Evolutionary conservation across 1,140 invertebrate genomes (phyloP).

Genomic region (Steinernema feltiae): DNA sequence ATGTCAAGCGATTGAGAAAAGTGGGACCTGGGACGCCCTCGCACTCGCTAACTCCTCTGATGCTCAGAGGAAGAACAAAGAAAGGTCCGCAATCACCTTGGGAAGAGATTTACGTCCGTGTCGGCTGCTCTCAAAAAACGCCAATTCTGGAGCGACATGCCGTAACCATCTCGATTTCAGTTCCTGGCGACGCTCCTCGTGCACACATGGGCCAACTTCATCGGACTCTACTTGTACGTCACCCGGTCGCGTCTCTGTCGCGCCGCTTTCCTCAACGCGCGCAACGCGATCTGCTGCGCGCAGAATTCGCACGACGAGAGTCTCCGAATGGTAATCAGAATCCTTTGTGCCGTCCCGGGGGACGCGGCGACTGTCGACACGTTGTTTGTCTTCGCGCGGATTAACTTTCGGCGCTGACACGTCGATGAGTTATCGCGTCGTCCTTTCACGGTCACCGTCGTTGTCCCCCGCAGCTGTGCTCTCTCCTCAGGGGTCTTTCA

Average conservation of each 20-base stretch:
- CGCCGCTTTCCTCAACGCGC: slow-evolving; percentile 51
- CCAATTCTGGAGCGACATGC: neutral
- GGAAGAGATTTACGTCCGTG: no score
- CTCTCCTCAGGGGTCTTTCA: neutral
- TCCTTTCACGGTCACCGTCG: slow-evolving; percentile 19
- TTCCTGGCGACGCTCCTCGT: slow-evolving; percentile 47
- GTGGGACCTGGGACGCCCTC: no score
- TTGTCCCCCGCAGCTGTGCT: slow-evolving; percentile 6
- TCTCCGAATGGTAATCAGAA: slow-evolving; percentile 39
- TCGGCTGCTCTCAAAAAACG: neutral
- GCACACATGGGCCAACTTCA: slow-evolving; percentile 51
- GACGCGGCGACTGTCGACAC: neutral
- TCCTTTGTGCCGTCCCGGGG: neutral
- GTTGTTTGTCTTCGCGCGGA: slow-evolving; percentile 10
- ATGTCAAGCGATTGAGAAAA: no score
- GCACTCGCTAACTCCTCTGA: no score
- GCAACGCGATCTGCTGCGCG: slow-evolving; percentile 41
- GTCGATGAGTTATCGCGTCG: neutral
- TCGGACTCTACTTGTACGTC: slow-evolving; percentile 50
- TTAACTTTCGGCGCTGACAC: neutral
- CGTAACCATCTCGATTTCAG: slow-evolving; percentile 39
- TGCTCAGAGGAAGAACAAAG: no score
- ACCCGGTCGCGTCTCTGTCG: slow-evolving; percentile 40
- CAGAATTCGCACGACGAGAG: slow-evolving; percentile 28
- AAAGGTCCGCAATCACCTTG: no score